phyloP scores from a whole-genome alignment of 2,888 invertebrate genomes.

The Linnaemya tessellans region DNA sequence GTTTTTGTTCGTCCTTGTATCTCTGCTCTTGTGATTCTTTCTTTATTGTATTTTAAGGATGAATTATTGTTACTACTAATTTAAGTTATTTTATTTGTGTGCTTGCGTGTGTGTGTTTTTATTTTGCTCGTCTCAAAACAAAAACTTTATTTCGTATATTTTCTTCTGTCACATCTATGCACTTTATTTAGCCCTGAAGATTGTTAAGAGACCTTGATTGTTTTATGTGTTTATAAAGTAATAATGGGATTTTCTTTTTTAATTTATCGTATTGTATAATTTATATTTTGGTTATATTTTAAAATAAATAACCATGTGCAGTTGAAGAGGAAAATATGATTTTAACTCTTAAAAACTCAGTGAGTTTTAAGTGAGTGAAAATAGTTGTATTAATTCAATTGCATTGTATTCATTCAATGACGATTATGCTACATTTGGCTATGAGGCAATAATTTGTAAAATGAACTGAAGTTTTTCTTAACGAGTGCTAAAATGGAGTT shows the following conservation, averaged over 20 bases:
- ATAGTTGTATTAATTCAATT: too few species aligned
- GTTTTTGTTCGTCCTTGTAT: not conserved
- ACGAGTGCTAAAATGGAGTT: too few species aligned
- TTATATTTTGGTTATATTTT: not conserved
- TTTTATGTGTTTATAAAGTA: constrained; percentile 81
- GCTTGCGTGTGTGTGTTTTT: not conserved
- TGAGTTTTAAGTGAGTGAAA: too few species aligned
- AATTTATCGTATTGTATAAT: not conserved
- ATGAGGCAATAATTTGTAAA: too few species aligned
- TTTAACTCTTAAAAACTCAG: too few species aligned
- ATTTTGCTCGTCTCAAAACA: not conserved
- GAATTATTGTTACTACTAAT: constrained; percentile 62
- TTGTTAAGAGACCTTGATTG: constrained; percentile 76
- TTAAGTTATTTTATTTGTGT: constrained; percentile 38
- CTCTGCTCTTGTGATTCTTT: not conserved
- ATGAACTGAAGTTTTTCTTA: too few species aligned
- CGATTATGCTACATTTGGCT: too few species aligned
- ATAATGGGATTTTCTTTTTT: constrained; percentile 76
- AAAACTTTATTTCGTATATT: not conserved
- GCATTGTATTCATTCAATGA: too few species aligned
- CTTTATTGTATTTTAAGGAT: constrained; percentile 58
- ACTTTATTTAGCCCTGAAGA: constrained; percentile 10
- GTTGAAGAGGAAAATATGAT: too few species aligned
- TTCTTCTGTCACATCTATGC: not conserved
- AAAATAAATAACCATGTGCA: not conserved